Percentiles rank a stretch among this genome's conserved stretches.
These are phyloP conservation scores for Synergus laeviventris DNA, from an alignment of 2,888 invertebrate genomes.

Conservation along the genomic window DNA sequence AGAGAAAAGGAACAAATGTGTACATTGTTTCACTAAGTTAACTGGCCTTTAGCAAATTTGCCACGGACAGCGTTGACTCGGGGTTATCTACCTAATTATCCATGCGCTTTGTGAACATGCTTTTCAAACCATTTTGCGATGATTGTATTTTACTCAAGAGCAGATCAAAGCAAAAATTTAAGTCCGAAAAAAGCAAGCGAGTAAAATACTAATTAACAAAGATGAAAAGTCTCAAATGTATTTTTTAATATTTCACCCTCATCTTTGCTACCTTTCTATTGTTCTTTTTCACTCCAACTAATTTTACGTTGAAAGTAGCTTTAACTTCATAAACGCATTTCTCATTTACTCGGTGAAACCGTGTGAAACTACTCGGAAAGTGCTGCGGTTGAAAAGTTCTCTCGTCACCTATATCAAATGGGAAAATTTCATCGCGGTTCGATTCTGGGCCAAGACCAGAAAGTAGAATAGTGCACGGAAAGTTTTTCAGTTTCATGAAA, in stretches of 20 bases:
- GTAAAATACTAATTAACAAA: slow-evolving; percentile 8
- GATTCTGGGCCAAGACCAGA: slow-evolving; percentile 24
- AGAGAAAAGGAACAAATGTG: slow-evolving; percentile 3
- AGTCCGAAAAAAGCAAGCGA: background rate
- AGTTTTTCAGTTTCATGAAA: slow-evolving; percentile 1
- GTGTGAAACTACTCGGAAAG: slow-evolving; percentile 29
- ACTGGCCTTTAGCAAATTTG: slow-evolving; percentile 8
- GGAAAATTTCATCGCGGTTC: slow-evolving; percentile 34
- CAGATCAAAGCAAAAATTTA: slow-evolving; percentile 62
- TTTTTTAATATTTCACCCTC: slow-evolving; percentile 48
- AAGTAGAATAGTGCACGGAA: slow-evolving; percentile 12
- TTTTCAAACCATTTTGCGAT: slow-evolving; percentile 46
- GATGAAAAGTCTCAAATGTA: slow-evolving; percentile 31
- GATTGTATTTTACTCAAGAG: slow-evolving; percentile 40
- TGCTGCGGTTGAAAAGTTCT: slow-evolving; percentile 36
- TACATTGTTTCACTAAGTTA: slow-evolving; percentile 4
- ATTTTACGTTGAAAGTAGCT: slow-evolving; percentile 3
- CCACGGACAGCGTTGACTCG: slow-evolving; percentile 23
- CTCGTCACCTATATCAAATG: slow-evolving; percentile 37
- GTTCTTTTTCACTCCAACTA: background rate
- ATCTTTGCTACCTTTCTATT: slow-evolving; percentile 28
- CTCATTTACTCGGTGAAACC: slow-evolving; percentile 28
- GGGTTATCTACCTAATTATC: slow-evolving; percentile 56
- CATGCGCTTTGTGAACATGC: slow-evolving; percentile 56
- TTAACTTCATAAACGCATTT: slow-evolving; percentile 23